phyloP scores from a whole-genome alignment of 2,113 vertebrate genomes.

The Vidua chalybeata region DNA sequence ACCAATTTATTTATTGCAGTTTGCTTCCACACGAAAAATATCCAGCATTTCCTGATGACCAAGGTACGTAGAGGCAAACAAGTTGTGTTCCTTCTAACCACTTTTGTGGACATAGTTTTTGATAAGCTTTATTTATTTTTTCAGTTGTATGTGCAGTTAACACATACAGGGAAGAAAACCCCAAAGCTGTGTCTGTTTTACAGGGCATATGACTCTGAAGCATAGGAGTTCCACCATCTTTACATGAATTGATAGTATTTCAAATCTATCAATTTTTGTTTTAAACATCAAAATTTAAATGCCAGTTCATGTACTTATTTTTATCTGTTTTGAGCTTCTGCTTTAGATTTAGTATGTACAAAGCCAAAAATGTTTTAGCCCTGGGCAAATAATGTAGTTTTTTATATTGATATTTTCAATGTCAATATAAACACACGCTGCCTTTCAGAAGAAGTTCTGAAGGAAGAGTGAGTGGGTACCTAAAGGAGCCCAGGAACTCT shows the following conservation, averaged over 20 bases:
- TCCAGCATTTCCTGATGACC: conserved; percentile 74
- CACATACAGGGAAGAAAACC: not conserved
- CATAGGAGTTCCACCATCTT: not conserved
- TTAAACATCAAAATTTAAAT: not conserved
- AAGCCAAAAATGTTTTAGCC: not conserved
- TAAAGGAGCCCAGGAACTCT: not conserved
- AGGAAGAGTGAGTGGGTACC: not conserved
- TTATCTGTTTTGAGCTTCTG: not conserved
- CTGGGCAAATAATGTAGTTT: not conserved
- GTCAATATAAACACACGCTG: not conserved
- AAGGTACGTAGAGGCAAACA: conserved; percentile 72
- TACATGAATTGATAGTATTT: not conserved
- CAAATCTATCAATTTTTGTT: not conserved
- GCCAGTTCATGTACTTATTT: not conserved
- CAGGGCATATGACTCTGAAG: not conserved
- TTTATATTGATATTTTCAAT: not conserved
- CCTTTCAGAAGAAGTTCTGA: not conserved
- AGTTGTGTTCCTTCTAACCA: not conserved
- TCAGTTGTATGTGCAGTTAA: not conserved
- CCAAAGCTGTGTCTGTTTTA: not conserved
- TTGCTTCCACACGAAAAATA: conserved; percentile 82
- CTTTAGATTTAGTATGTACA: not conserved
- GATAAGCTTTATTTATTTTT: not conserved
- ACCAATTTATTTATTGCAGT: conserved; percentile 89
- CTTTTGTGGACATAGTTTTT: not conserved